These are phyloP conservation scores for Kuschelorhynchus macadamiae DNA, from an alignment of 2,888 invertebrate genomes.

Conservation along the genomic window DNA sequence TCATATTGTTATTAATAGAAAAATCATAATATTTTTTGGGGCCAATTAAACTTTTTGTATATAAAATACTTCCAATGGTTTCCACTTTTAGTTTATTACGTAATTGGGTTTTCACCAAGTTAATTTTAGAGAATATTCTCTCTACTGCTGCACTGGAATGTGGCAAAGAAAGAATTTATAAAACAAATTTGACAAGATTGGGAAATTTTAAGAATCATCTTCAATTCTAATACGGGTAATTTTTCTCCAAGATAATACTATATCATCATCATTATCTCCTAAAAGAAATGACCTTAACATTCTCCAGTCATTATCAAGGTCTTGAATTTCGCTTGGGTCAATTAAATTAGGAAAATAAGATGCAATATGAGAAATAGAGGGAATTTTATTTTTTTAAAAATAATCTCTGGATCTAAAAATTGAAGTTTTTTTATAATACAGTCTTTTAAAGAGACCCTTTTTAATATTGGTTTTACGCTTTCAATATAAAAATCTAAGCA, in stretches of 20 bases:
- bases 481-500: slow-evolving; percentile 46
- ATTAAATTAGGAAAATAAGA: slow-evolving; percentile 18
- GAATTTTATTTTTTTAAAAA: slow-evolving; percentile 14
- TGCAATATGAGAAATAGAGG: slow-evolving; percentile 14
- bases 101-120: slow-evolving; percentile 9
- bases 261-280: slow-evolving; percentile 16
- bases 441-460: slow-evolving; percentile 28
- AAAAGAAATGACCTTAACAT: slow-evolving; percentile 13
- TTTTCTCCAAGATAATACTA: slow-evolving; percentile 21
- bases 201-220: slow-evolving; percentile 26
- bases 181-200: slow-evolving; percentile 21
- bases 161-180: slow-evolving; percentile 25
- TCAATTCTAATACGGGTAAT: slow-evolving; percentile 11
- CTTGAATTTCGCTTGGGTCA: slow-evolving; percentile 5
- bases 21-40: slow-evolving; percentile 3
- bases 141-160: slow-evolving; percentile 25
- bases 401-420: slow-evolving; percentile 12
- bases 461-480: slow-evolving; percentile 33
- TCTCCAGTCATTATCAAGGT: slow-evolving; percentile 34
- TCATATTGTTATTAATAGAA: slow-evolving; percentile 6
- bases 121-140: slow-evolving; percentile 17
- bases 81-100: slow-evolving; percentile 2
- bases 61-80: slow-evolving; percentile 7
- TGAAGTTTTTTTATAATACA: slow-evolving; percentile 13
- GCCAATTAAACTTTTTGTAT: slow-evolving; percentile 17